Conservation (phyloP, 2,888 invertebrate genomes). For the Anthophora plumipes region DNA sequence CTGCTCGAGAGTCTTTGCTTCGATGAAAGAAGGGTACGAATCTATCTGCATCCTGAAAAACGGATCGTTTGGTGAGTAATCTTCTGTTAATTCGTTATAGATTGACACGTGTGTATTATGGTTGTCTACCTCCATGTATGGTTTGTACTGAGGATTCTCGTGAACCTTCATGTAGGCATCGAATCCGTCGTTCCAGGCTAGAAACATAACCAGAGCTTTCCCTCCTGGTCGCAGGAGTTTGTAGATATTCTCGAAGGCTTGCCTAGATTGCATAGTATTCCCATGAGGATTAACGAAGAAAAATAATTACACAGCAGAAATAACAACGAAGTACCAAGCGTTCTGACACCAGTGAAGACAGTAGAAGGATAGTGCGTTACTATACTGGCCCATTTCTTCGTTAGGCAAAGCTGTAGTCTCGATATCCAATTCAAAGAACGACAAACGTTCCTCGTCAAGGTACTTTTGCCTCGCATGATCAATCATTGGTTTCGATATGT, state of each 20-base stretch:
- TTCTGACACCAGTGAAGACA: slow-evolving; percentile 92
- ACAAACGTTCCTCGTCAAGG: slow-evolving; percentile 85
- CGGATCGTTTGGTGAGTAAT: not conserved
- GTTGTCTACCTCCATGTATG: slow-evolving; percentile 87
- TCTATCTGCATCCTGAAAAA: slow-evolving; percentile 86
- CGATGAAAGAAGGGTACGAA: slow-evolving; percentile 90
- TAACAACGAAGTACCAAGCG: slow-evolving; percentile 86
- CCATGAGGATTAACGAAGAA: too few species aligned
- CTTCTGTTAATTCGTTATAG: too few species aligned
- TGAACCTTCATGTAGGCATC: slow-evolving; percentile 89
- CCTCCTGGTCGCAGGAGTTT: slow-evolving; percentile 89
- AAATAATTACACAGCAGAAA: not conserved
- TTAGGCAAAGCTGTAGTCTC: slow-evolving; percentile 85
- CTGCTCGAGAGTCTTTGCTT: slow-evolving; percentile 86
- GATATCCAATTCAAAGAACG: slow-evolving; percentile 87
- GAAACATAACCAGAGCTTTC: slow-evolving; percentile 89
- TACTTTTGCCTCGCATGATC: slow-evolving; percentile 87
- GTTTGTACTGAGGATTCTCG: slow-evolving; percentile 86
- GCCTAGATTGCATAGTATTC: slow-evolving; percentile 81
- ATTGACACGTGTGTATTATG: not conserved
- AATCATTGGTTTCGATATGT: slow-evolving; percentile 90
- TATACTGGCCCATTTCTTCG: slow-evolving; percentile 86
- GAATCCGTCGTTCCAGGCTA: slow-evolving; percentile 89
- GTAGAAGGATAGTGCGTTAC: slow-evolving; percentile 91
- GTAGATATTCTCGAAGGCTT: slow-evolving; percentile 88